These are phyloP conservation scores for Lasioglossum zephyrum DNA, from an alignment of 2,888 invertebrate species.

Conservation along the genomic window DNA sequence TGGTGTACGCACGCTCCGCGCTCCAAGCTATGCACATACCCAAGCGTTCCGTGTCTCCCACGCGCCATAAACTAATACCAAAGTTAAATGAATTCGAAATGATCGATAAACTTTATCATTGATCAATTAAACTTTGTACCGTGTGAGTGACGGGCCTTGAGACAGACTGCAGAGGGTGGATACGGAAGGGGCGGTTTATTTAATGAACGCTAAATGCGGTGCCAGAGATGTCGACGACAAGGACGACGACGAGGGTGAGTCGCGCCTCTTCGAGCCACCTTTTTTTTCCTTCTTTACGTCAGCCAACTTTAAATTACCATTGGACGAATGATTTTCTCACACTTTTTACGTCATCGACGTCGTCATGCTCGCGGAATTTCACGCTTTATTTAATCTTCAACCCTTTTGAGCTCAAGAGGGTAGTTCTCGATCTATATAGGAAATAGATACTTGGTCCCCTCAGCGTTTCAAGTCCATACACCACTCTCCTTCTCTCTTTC, in stretches of 20 bases:
- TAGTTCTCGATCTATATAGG: background rate
- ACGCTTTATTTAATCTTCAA: background rate
- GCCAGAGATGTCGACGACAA: slow-evolving; percentile 69
- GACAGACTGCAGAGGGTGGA: slow-evolving; percentile 69
- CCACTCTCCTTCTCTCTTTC: no score
- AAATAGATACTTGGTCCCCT: no score
- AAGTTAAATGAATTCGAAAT: slow-evolving; percentile 85
- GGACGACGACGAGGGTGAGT: slow-evolving; percentile 48
- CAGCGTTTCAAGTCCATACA: no score
- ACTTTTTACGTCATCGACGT: background rate
- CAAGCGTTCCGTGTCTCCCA: slow-evolving; percentile 54
- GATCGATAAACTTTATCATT: slow-evolving; percentile 85
- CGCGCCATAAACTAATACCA: slow-evolving; percentile 80
- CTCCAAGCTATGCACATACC: slow-evolving; percentile 52
- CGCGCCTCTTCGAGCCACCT: slow-evolving; percentile 43
- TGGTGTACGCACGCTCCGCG: slow-evolving; percentile 19
- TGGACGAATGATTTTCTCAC: slow-evolving; percentile 22
- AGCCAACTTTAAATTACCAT: slow-evolving; percentile 62
- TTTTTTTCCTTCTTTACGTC: slow-evolving; percentile 41
- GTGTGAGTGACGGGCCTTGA: slow-evolving; percentile 82
- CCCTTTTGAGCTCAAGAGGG: background rate
- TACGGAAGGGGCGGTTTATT: slow-evolving; percentile 79
- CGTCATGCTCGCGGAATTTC: background rate
- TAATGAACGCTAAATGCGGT: slow-evolving; percentile 82
- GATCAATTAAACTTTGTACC: slow-evolving; percentile 84